Percentiles rank a stretch among this genome's conserved stretches.
These are phyloP conservation scores for Trileptium ribeirensis DNA, from an alignment of 2,888 invertebrate genomes.

Conservation along the genomic window DNA sequence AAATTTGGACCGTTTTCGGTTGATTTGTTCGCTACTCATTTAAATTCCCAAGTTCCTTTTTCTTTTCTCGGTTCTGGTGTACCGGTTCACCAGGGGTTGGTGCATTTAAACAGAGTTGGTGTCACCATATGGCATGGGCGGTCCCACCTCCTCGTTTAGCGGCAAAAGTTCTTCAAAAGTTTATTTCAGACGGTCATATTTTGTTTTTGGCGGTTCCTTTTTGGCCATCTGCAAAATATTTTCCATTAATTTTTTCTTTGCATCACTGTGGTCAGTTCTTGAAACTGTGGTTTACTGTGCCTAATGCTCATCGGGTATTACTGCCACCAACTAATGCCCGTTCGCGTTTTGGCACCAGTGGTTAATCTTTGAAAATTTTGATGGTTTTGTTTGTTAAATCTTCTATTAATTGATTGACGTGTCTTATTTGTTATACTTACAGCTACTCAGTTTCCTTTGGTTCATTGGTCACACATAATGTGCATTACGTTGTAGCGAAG, in stretches of 20 bases:
- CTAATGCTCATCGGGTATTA: not conserved
- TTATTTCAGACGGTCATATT: not conserved
- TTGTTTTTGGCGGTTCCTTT: not conserved
- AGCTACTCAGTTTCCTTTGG: too few relatives aligned
- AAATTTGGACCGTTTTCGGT: not conserved
- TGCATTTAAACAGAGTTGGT: not conserved
- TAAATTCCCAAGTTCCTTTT: not conserved
- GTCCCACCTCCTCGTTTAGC: not conserved
- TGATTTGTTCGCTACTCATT: not conserved
- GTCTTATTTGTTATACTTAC: not conserved
- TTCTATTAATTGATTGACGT: not conserved
- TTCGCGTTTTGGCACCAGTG: not conserved
- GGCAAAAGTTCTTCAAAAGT: not conserved
- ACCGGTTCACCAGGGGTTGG: not conserved
- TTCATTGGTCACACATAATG: not conserved
- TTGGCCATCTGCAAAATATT: not conserved
- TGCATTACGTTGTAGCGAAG: not conserved
- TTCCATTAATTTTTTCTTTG: too few relatives aligned
- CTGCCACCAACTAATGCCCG: not conserved
- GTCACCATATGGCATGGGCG: not conserved
- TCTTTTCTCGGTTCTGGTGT: not conserved
- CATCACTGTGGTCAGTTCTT: not conserved
- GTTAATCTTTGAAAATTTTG: not conserved
- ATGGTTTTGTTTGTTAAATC: not conserved
- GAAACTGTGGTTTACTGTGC: not conserved